Base-by-base conservation (phyloP, 2,113 vertebrate species). In the Nyctibius bracteatus region DNA sequence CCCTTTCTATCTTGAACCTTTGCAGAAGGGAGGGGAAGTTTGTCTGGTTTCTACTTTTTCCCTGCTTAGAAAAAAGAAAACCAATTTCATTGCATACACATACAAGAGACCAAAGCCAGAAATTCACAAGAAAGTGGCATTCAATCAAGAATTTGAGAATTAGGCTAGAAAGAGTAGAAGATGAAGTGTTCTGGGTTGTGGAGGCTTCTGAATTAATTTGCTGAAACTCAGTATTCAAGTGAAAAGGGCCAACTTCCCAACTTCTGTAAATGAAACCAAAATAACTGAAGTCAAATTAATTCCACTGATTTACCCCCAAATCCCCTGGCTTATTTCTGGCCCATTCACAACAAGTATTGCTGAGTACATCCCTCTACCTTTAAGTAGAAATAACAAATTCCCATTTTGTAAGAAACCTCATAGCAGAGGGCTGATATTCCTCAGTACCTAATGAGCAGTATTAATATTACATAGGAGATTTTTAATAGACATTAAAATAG, bases 101-200 rank as follows among this genome's bases (percentile, higher is more conserved):
- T 30, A 58, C 13, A 67, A 27, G 65, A 92, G 59, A 93, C 58
- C 68, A 92, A 97, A 95, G 95, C 66, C 84, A 94, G 94, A 94
- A 94, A 91, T 51, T 66, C 89, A 88, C 80, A 85, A 62, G 70
- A 82, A 90, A 83, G 77, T n/a, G 70, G 30, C 55, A 86, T 87
- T 91, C 78, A 65, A 91, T 95, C 91, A 87, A 67, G 78, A 92
- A 74, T 86, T 78, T 84, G 57, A 86, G 82, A 94, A 80, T 91
- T 68, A 37, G 44, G 52, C 47, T 57, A 28, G 52, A 54, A 89
- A 87, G 77, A 86, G 61, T 0, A 49, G n/a, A 31, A 85, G 78
- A 80, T 58, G 68, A 90, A 89, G 58, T 49, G 35, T 78, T 61
- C 67, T 78, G 43, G 3, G n/a, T 67, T 94, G 44, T 41, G 39